phyloP scores from a whole-genome alignment of 2,113 vertebrate species.

The Anolis carolinensis region DNA sequence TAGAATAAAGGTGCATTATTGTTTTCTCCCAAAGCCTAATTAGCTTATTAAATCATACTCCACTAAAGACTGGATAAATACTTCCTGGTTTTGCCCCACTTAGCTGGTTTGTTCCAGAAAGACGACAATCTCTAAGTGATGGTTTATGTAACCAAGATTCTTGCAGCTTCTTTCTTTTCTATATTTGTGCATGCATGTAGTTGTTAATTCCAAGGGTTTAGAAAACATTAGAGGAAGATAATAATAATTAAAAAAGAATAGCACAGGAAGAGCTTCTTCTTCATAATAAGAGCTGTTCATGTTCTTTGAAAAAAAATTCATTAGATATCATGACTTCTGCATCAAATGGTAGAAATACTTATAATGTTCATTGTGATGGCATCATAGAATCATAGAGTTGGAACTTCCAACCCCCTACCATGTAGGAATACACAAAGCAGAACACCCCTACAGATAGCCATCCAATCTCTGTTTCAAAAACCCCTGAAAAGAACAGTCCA shows the following conservation, averaged over 20 bases:
- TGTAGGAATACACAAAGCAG: too few relatives aligned
- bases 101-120: constrained; percentile 42
- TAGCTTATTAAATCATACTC: constrained; percentile 28
- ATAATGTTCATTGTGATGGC: constrained; percentile 8
- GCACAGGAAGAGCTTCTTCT: neutral
- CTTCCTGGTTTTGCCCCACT: constrained; percentile 33
- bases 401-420: too few relatives aligned
- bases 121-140: constrained; percentile 2
- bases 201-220: constrained; percentile 6
- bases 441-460: too few relatives aligned
- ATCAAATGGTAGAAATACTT: neutral
- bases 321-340: constrained; percentile 3
- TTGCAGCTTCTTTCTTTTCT: constrained; percentile 16
- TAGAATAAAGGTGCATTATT: constrained; percentile 28
- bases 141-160: neutral
- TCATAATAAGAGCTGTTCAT: constrained; percentile 1
- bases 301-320: constrained; percentile 6
- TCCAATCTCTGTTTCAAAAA: neutral
- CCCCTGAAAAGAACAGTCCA: too few relatives aligned
- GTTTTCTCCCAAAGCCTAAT: constrained; percentile 1
- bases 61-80: constrained; percentile 28
- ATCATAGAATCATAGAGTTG: constrained; percentile 5
- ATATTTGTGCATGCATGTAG: neutral
- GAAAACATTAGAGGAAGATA: neutral
- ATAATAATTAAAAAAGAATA: neutral